phyloP scores from a whole-genome alignment of 2,888 invertebrate genomes.

The Ectemnius lituratus region DNA sequence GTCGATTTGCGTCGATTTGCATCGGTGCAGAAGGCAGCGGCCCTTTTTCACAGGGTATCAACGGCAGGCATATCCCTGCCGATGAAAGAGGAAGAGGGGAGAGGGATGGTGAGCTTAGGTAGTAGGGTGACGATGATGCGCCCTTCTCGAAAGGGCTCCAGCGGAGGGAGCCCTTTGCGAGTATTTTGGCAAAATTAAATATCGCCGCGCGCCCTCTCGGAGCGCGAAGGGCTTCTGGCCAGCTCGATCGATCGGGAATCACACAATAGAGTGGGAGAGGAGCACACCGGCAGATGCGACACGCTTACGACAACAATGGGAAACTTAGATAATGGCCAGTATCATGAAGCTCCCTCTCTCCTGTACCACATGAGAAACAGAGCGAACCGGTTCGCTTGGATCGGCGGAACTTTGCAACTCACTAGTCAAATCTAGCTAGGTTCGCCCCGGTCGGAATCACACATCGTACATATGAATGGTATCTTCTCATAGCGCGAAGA shows the following conservation, averaged over 20 bases:
- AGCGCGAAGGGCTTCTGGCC: background rate
- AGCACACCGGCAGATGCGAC: background rate
- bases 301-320: background rate
- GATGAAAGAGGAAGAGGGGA: constrained; percentile 36
- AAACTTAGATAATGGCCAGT: too few relatives aligned
- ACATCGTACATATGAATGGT: too few relatives aligned
- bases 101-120: constrained; percentile 16
- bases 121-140: constrained; percentile 40
- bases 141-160: constrained; percentile 14
- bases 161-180: background rate
- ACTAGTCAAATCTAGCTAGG: too few relatives aligned
- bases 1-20: constrained; percentile 56
- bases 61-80: constrained; percentile 14
- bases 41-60: constrained; percentile 44
- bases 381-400: too few relatives aligned
- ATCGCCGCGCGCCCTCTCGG: constrained; percentile 10
- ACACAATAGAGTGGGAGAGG: background rate
- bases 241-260: constrained; percentile 6
- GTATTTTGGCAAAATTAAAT: constrained; percentile 38
- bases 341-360: too few relatives aligned
- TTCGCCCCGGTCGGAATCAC: too few relatives aligned
- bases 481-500: too few relatives aligned
- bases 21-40: constrained; percentile 35
- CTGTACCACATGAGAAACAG: too few relatives aligned
- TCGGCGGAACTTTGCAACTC: too few relatives aligned